Conservation (phyloP, 2,797 vertebrate species). For the Periparus ater region DNA sequence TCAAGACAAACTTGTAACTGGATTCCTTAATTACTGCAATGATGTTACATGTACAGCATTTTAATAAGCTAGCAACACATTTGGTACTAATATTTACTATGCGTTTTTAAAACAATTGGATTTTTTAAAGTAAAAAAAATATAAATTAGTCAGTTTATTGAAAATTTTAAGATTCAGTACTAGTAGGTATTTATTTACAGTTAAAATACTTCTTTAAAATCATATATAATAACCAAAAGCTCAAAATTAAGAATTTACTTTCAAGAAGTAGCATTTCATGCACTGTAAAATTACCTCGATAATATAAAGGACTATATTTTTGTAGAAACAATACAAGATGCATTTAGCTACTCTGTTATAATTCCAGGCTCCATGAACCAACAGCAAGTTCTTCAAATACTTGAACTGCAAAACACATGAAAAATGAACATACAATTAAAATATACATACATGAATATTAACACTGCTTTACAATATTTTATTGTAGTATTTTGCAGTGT, state of each 20-base stretch:
- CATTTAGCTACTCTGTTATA: slow-evolving; percentile 94
- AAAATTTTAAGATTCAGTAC: neutral
- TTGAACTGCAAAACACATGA: slow-evolving; percentile 82
- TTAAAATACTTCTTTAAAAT: neutral
- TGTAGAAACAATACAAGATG: slow-evolving; percentile 96
- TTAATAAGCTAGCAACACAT: neutral
- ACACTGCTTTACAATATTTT: neutral
- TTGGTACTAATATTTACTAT: neutral
- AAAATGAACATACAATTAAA: slow-evolving; percentile 18
- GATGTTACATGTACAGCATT: neutral
- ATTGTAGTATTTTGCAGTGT: neutral
- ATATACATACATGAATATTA: fast-evolving
- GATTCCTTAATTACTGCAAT: neutral
- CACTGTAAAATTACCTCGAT: slow-evolving; percentile 81
- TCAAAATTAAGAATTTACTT: neutral
- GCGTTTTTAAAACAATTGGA: neutral
- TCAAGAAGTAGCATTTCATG: neutral
- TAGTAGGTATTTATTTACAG: neutral
- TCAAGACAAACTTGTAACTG: neutral
- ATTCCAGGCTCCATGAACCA: slow-evolving; percentile 95
- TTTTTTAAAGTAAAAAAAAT: neutral
- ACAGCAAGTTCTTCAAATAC: slow-evolving; percentile 90
- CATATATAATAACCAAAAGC: neutral
- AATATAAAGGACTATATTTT: slow-evolving; percentile 95
- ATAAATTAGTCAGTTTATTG: neutral